These are phyloP conservation scores for Orgyia antiqua DNA, from an alignment of 2,888 invertebrate species.

Conservation along the genomic window DNA sequence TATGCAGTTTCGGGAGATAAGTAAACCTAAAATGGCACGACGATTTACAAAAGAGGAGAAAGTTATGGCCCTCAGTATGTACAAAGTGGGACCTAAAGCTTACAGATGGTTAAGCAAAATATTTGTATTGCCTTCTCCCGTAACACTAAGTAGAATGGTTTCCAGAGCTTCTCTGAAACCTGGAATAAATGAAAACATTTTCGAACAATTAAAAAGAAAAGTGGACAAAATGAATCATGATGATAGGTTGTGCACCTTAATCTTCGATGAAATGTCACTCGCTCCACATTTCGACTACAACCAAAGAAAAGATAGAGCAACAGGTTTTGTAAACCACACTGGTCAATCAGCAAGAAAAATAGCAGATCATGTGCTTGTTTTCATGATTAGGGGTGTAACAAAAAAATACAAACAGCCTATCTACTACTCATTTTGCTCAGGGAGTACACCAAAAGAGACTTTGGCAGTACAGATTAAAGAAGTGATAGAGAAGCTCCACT, in stretches of 20 bases:
- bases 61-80: not conserved
- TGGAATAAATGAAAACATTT: too few relatives aligned
- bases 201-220: not conserved
- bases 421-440: slow-evolving; percentile 2
- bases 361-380: too few relatives aligned
- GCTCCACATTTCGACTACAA: slow-evolving; percentile 20
- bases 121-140: too few relatives aligned
- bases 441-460: slow-evolving; percentile 1
- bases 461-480: not conserved
- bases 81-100: not conserved
- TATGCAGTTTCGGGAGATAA: not conserved
- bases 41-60: not conserved
- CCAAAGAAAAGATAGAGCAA: slow-evolving; percentile 19
- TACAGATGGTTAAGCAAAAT: not conserved
- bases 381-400: slow-evolving; percentile 3
- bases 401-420: slow-evolving; percentile 10
- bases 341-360: slow-evolving; percentile 7
- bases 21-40: not conserved
- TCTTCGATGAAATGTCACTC: slow-evolving; percentile 28
- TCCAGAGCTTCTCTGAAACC: too few relatives aligned
- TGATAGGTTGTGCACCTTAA: slow-evolving; percentile 17
- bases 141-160: too few relatives aligned
- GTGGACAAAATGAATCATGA: not conserved
- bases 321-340: slow-evolving; percentile 22
- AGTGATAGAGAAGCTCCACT: not conserved